Percentiles rank a stretch among this genome's conserved stretches.
Evolutionary conservation across 2,888 invertebrate genomes (phyloP).

Genomic region (Agrotis clavis): DNA sequence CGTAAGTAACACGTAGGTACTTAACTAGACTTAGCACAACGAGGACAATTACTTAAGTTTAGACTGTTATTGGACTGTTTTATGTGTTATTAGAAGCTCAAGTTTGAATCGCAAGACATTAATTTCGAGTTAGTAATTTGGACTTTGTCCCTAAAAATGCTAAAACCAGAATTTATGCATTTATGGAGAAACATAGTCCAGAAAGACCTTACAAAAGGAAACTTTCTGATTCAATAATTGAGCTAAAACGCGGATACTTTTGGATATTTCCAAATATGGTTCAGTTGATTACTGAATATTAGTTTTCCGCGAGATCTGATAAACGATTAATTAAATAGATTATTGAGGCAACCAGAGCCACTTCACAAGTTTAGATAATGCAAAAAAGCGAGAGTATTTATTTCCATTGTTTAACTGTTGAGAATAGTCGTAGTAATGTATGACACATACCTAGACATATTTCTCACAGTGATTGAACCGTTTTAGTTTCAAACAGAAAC

Average conservation of each 20-base stretch:
- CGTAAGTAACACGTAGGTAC: conserved; percentile 23
- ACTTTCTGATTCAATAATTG: background rate
- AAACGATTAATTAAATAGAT: conserved; percentile 34
- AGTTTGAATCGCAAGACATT: conserved; percentile 12
- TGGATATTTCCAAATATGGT: background rate
- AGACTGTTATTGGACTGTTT: conserved; percentile 6
- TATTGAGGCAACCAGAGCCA: conserved; percentile 22
- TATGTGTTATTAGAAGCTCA: background rate
- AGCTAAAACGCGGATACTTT: background rate
- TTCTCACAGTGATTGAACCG: conserved; percentile 25
- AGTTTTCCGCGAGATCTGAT: conserved; percentile 20
- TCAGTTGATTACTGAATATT: conserved; percentile 13
- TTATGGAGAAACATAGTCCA: no score
- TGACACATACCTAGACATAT: conserved; percentile 27
- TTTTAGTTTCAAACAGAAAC: conserved; percentile 28
- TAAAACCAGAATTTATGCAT: background rate
- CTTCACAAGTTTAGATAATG: conserved; percentile 17
- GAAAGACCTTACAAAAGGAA: background rate
- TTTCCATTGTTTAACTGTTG: conserved; percentile 15
- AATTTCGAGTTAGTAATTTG: background rate
- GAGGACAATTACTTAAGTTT: conserved; percentile 28
- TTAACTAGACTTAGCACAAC: conserved; percentile 43
- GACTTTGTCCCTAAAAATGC: no score
- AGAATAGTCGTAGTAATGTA: conserved; percentile 22
- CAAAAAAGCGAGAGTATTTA: conserved; percentile 19